Base-by-base conservation (phyloP, 2,113 vertebrate species). In the Empidonax traillii region DNA sequence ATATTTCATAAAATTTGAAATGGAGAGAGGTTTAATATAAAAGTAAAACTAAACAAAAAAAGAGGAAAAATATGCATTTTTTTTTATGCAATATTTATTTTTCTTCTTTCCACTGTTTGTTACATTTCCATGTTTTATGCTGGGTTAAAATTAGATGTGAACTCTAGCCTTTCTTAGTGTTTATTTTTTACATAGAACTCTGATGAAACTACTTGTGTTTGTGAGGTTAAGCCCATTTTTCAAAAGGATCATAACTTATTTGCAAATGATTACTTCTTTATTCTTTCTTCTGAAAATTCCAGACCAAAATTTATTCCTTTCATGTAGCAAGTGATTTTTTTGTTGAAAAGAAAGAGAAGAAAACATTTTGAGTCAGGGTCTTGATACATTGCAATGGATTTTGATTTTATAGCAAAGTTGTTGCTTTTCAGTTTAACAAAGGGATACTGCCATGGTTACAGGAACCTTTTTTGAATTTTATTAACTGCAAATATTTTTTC, bases 41-140 rank as follows among this genome's bases (percentile, higher is more conserved):
- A 88, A 88, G 62, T n/a, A 61, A 82, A 91, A 35, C 3, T 10
- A 14, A 7, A 10, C 43, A 2, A 28, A 4, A 47, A 47, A 89
- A 47, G 6, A 5, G 1, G 0, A 3, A 7, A 58, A 61, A 30
- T 8, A 2, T n/a, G 3, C 22, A 30, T n/a, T n/a, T n/a, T n/a
- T n/a, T n/a, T n/a, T n/a, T n/a, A n/a, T n/a, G n/a, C n/a, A n/a
- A n/a, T n/a, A n/a, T 67, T 88, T 74, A 13, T 71, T 72, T 92
- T 74, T 87, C 4, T 53, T 77, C 11, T 77, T 35, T 74, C 10
- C 22, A 53, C 58, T 82, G 7, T 75, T 78, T 75, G 12, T 69
- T 49, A 8, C 3, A 73, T 82, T 68, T 87, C 21, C 21, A n/a
- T 79, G 10, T 24, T 90, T 55, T 67, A 7, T 75, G 8, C 65